These are phyloP conservation scores for Trissolcus japonicus DNA, from an alignment of 2,888 invertebrate species.

Conservation along the genomic window DNA sequence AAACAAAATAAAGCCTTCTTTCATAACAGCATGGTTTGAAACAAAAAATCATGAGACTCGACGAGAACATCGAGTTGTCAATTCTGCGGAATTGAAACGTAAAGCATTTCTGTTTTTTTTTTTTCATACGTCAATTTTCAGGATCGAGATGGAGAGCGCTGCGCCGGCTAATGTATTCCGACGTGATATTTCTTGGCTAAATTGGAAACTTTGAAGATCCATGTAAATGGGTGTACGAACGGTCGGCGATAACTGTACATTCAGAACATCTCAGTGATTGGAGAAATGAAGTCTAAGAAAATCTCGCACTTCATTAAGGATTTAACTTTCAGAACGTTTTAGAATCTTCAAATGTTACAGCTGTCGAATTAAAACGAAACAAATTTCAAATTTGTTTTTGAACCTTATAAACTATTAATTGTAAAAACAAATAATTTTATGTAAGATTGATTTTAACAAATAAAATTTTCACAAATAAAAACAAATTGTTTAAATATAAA, in stretches of 20 bases:
- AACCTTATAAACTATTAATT: no score
- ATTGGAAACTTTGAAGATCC: constrained; percentile 43
- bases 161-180: constrained; percentile 22
- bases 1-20: constrained; percentile 20
- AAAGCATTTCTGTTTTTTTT: constrained; percentile 18
- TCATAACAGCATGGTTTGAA: constrained; percentile 19
- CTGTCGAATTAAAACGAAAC: no score
- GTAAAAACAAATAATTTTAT: no score
- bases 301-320: no score
- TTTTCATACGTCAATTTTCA: constrained; percentile 29
- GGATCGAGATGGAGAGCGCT: constrained; percentile 30
- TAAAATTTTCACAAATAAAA: no score
- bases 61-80: constrained; percentile 24
- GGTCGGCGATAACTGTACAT: constrained; percentile 41
- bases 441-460: no score
- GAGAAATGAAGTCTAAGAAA: constrained; percentile 25
- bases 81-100: constrained; percentile 30
- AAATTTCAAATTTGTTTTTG: no score
- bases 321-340: no score
- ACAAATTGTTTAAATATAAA: no score
- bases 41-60: not conserved
- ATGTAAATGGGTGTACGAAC: constrained; percentile 30
- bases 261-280: constrained; percentile 16
- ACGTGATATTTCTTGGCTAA: constrained; percentile 41
- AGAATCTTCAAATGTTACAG: no score